phyloP scores from a whole-genome alignment of 2,888 invertebrate genomes.

The Pachycephus smyrnensis region DNA sequence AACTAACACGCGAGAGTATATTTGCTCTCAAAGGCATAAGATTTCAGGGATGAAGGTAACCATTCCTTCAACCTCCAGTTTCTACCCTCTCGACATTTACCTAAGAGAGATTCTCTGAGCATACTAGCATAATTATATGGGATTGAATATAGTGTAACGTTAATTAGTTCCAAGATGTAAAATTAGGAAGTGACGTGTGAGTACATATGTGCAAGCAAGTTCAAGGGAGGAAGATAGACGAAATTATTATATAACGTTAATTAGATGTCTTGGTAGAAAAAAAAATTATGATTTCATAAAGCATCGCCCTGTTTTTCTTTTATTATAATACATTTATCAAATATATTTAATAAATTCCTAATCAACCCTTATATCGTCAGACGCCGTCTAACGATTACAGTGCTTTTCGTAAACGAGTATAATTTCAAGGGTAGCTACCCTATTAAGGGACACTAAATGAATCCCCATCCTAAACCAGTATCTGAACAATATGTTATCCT shows the following conservation, averaged over 20 bases:
- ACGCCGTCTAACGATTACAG: not conserved
- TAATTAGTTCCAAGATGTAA: not conserved
- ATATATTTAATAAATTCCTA: not conserved
- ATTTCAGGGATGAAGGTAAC: not conserved
- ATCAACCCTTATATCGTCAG: not conserved
- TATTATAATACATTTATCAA: not conserved
- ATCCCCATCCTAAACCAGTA: not conserved
- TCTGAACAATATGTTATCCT: not conserved
- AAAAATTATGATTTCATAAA: not conserved
- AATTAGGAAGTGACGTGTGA: not conserved
- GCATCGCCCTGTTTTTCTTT: not conserved
- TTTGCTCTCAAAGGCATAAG: not conserved
- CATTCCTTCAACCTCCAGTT: not conserved
- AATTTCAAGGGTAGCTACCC: not conserved
- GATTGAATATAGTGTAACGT: not conserved
- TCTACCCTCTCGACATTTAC: not conserved
- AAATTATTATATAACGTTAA: not conserved
- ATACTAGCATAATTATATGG: not conserved
- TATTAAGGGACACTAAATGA: not conserved
- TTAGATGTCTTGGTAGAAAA: not conserved
- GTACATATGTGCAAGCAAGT: not conserved
- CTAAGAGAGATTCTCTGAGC: not conserved
- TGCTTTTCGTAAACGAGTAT: not conserved
- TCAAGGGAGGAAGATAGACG: not conserved
- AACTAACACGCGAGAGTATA: not conserved